Base-by-base conservation (phyloP, 2,797 vertebrate species). In the Microctenopoma lineatum region DNA sequence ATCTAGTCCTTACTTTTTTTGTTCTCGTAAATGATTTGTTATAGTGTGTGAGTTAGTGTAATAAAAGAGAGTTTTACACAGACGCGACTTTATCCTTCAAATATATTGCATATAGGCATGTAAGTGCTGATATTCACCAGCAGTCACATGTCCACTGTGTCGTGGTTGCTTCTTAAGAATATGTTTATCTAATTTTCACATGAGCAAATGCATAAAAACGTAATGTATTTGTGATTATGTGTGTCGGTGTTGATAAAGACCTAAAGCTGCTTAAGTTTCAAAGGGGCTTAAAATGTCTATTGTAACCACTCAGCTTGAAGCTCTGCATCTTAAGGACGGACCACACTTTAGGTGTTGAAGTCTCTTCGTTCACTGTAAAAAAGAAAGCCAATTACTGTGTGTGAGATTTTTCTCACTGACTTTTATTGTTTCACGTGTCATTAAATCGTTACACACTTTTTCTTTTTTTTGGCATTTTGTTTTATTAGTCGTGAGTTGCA, bases 211-310 rank as follows among this genome's bases (percentile, higher is more conserved):
- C 50, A 56, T 26, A 45, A 48, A 48, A 52, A 62, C 14, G 46
- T 52, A 54, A 39, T 68, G 18, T 62, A 63, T 68, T 73, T 18
- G 36, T 54, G n/a, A 8, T 51, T 26, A 41, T 44, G 50, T 55
- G 66, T 36, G 39, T 48, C 39, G 61, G 50, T 69, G 58, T 25
- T 56, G 74, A 80, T 79, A 21, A 80, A 56, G 59, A 65, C 52
- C 48, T 46, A 61, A 73, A 80, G 74, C 77, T 80, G 69, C 66
- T 77, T 69, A 60, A 16, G 46, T 59, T 65, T 60, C 59, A 73
- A 54, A 58, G 61, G 36, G 39, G 74, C 44, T 78, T 69, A 61
- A 67, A 58, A 4, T 53, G 59, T 55, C 44, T 9, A 18, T 45
- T 53, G 52, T 50, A 53, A 65, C 34, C 16, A 44, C 69, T 62